Percentiles rank a stretch among this genome's conserved stretches.
Conservation (phyloP, 2,797 vertebrate species). For the Myoxocephalus aenaeus region DNA sequence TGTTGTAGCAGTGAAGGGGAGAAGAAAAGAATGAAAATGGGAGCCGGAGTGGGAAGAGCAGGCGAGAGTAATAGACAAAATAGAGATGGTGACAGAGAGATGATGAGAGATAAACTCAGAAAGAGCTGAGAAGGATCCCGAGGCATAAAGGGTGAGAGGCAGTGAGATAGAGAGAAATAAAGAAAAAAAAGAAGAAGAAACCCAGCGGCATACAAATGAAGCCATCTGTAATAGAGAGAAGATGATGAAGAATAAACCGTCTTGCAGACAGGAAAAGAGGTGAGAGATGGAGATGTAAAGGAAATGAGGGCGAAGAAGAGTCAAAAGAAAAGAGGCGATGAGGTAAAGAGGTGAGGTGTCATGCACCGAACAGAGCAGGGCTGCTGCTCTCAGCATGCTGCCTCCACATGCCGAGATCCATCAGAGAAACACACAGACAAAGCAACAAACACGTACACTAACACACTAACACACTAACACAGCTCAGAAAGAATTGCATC, state of each 20-base stretch:
- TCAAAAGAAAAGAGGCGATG: neutral
- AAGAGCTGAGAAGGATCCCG: constrained; percentile 33
- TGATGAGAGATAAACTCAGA: constrained; percentile 52
- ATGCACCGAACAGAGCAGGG: constrained; percentile 8
- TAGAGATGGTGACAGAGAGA: constrained; percentile 54
- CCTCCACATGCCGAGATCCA: constrained; percentile 45
- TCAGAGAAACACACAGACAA: constrained; percentile 25
- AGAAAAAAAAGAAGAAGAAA: neutral
- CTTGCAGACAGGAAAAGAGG: neutral
- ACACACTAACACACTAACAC: neutral
- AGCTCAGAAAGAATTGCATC: constrained; percentile 34
- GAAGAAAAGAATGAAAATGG: constrained; percentile 43
- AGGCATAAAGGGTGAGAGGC: constrained; percentile 43
- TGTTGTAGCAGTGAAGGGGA: constrained; percentile 31
- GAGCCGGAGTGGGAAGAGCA: constrained; percentile 40
- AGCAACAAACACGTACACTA: constrained; percentile 2
- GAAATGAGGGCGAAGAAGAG: neutral
- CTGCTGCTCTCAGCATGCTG: constrained; percentile 40
- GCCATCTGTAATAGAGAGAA: constrained; percentile 46
- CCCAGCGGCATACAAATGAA: constrained; percentile 67
- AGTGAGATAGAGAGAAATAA: constrained; percentile 25
- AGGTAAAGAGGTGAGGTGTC: constrained; percentile 22
- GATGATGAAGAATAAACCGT: neutral
- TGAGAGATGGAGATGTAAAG: constrained; percentile 18
- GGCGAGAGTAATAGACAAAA: constrained; percentile 58